These are phyloP conservation scores for Drosophila teissieri DNA, from an alignment of 1,140 invertebrate genomes.

Conservation along the genomic window DNA sequence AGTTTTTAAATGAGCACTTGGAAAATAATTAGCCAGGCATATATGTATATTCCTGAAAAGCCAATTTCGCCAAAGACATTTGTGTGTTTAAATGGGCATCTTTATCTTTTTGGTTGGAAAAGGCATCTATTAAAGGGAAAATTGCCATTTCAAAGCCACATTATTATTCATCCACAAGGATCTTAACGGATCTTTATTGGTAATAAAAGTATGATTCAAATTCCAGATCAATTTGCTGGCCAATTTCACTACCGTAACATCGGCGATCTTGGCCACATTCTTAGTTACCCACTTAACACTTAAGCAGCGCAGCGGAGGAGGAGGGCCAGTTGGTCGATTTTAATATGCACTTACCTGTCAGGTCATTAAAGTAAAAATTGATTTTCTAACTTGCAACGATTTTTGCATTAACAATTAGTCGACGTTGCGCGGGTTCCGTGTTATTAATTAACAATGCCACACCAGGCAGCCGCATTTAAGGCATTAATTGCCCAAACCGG, in stretches of 20 bases:
- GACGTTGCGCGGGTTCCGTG: slow-evolving; percentile 28
- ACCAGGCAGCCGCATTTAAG: slow-evolving; percentile 79
- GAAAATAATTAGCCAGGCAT: no score
- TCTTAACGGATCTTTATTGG: no score
- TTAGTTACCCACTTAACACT: slow-evolving; percentile 47
- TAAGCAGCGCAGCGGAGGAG: not conserved
- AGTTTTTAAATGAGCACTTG: not conserved
- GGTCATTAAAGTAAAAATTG: slow-evolving; percentile 84
- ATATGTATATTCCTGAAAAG: no score
- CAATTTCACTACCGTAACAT: slow-evolving; percentile 8
- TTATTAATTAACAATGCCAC: slow-evolving; percentile 84
- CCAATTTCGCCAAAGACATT: no score
- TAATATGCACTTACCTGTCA: slow-evolving; percentile 77
- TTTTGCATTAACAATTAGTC: slow-evolving; percentile 82
- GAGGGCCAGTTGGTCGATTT: slow-evolving; percentile 28
- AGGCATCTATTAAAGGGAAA: no score
- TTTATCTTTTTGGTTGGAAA: no score
- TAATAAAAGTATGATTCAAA: no score
- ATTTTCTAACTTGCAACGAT: slow-evolving; percentile 83
- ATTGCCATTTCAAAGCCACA: no score
- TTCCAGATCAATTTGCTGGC: not conserved
- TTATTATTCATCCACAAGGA: no score
- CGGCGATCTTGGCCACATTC: slow-evolving; percentile 14
- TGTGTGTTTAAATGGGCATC: no score
- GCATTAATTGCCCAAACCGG: slow-evolving; percentile 77